Percentiles rank a stretch among this genome's conserved stretches.
Evolutionary conservation across 2,113 vertebrate species (phyloP).

Genomic region (Pseudorectes ferrugineus): DNA sequence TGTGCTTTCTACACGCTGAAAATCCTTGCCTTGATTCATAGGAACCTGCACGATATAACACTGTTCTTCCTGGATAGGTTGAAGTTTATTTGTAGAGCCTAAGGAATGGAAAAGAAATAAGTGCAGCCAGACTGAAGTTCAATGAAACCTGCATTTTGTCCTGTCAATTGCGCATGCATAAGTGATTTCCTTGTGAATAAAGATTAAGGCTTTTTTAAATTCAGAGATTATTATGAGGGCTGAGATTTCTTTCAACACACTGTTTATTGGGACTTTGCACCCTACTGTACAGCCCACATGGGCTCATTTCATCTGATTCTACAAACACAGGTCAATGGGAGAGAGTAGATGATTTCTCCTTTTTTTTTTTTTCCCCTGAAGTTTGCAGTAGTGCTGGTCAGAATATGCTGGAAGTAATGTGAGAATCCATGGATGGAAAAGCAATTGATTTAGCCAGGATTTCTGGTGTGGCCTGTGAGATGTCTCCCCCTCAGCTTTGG

Average conservation of each 20-base stretch:
- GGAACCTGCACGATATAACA: accelerated
- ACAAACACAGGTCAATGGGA: not conserved
- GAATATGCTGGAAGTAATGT: not conserved
- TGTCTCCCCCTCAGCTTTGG: not conserved
- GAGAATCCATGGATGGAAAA: not conserved
- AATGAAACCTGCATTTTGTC: not conserved
- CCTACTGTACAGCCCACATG: not conserved
- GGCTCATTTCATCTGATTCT: not conserved
- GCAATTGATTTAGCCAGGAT: not conserved
- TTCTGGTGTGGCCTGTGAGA: not conserved
- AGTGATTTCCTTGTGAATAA: not conserved
- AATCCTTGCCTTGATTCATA: not conserved
- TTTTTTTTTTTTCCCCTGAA: not conserved
- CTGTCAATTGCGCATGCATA: not conserved
- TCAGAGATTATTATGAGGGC: not conserved
- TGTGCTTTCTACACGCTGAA: not conserved
- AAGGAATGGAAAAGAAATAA: not conserved
- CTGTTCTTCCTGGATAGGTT: not conserved
- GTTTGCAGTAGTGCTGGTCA: not conserved
- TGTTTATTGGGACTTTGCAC: not conserved
- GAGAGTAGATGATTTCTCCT: not conserved
- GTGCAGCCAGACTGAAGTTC: not conserved
- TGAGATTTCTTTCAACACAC: not conserved
- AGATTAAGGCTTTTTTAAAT: not conserved
- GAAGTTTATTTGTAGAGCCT: not conserved